Base-by-base conservation (phyloP, 2,113 vertebrate species). In the Etheostoma cragini region DNA sequence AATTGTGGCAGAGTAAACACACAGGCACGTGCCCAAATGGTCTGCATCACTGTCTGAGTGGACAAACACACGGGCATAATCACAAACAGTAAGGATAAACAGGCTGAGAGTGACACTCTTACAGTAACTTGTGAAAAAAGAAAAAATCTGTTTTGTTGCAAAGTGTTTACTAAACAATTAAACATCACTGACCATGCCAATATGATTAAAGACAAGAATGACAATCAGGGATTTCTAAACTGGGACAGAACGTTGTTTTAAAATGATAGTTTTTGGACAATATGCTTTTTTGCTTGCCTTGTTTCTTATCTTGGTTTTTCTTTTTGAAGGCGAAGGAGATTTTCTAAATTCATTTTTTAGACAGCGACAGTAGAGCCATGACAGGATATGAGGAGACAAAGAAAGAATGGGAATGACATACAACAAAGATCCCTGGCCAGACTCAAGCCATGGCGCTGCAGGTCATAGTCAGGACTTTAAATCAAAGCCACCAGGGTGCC, bases 1-100 rank as follows among this genome's bases (percentile, higher is more conserved):
- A 64, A 38, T 12, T 61, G 63, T 69, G 53, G 86, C 50, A 67
- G 46, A 58, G 58, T 72, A 62, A 83, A 84, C 73, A 57, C 74
- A 54, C 2, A 4, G 45, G 15, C 35, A 61, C 12, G 1, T 2
- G 16, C 22, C 56, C 24, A 72, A 80, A 73, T n/a, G 30, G 35
- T 60, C 57, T 8, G 47, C 58, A 78, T 79, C 45, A 46, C 17
- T 60, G 72, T 78, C 53, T 69, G 26, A 3, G 57, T 12, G 8
- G 54, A 75, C 67, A 70, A 70, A 77, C 45, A 54, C 57, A 42
- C 77, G 1, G 38, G 6, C 15, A 50, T 60, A 42, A 71, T 54
- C 72, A 68, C 66, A 68, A 16, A 42, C 38, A 42, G 38, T 42
- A 26, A 57, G 35, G 54, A 74, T 22, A 62, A 8, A 42, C 54